Evolutionary conservation across 1,140 invertebrate species (phyloP), one percentile per base, ranked within the genome.

Genomic region (Copidosoma floridanum): DNA sequence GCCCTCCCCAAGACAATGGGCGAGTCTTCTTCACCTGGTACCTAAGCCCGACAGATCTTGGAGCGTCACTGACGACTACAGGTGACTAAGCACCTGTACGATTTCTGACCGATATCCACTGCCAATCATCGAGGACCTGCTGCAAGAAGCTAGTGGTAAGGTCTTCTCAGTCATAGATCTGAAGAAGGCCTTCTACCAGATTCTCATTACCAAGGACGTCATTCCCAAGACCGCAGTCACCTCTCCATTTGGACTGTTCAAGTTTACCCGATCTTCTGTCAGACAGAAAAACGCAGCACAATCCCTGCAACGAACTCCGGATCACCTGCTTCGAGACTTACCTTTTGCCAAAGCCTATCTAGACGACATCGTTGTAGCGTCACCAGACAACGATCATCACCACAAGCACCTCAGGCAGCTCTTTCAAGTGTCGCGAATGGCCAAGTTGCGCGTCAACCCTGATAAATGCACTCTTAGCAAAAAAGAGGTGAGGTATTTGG

Each of bases 1-100:
- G 61, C 66, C 66, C 1, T 73, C 70, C 14, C 64, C 57, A 12
- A 65, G 63, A 37, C 48, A 57, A 1, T 85, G 81, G 81, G 68
- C 78, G 0, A 71, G 70, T 8, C 76, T 81, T 3, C 53, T 82
- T 12, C 75, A 81, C 48, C 57, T 83, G 37, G 76, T 79, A 1
- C 65, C 66, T 1, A 83, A 84, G 63, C 57, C 64, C 40, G 65
- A 73, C 56, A 79, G 74, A 1, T 57, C 65, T 1, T 75, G 70
- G 64, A 57, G 82, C 24, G 73, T 76, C 6, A 80, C 77, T 64
- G 78, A 81, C 0, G 82, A 85, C 54, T 85, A 82, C 58, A 62
- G 79, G 8, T 35, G 16, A 7, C 65, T 84, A 2, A 84, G 84
- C 65, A 50, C 50, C 1, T 35, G 63, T 11, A 67, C 66, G 0